Percentiles rank a stretch among this genome's conserved stretches.
phyloP scores from a whole-genome alignment of 2,797 vertebrate species.

The Anas bahamensis region DNA sequence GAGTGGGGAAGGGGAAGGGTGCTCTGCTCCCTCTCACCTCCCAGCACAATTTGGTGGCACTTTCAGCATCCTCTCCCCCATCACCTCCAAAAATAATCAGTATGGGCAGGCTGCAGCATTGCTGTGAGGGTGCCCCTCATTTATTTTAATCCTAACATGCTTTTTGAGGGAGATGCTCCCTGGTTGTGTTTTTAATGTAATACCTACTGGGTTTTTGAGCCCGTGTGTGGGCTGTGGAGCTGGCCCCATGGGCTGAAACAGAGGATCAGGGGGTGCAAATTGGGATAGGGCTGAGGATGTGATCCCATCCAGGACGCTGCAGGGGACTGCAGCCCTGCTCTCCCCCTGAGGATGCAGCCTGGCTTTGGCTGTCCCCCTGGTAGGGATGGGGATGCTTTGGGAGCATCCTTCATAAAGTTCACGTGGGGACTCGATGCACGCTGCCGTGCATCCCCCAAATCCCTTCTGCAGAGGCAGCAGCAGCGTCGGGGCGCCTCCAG shows the following conservation, averaged over 20 bases:
- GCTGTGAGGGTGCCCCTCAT: conserved; percentile 29
- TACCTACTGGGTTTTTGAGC: conserved; percentile 50
- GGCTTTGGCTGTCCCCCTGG: not conserved
- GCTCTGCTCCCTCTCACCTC: not conserved
- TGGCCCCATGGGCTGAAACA: not conserved
- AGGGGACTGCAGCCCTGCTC: not conserved
- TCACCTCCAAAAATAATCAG: conserved; percentile 46
- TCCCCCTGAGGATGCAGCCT: not conserved
- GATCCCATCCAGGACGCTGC: not conserved
- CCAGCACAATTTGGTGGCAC: not conserved
- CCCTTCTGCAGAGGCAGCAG: not conserved
- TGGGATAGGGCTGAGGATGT: accelerated
- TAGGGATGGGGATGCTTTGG: not conserved
- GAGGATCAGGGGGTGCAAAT: not conserved
- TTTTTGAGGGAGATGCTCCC: conserved; percentile 41
- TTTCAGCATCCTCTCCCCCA: not conserved
- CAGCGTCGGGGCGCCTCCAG: not conserved
- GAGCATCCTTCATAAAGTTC: accelerated
- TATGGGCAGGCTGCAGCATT: not conserved
- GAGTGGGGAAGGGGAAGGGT: not conserved
- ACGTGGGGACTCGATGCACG: accelerated
- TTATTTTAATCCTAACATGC: conserved; percentile 60
- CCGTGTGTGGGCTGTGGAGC: not conserved
- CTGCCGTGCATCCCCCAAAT: accelerated
- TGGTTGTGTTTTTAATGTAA: conserved; percentile 55